These are phyloP conservation scores for Eulacestoma nigropectus DNA, from an alignment of 2,113 vertebrate genomes.

Conservation along the genomic window DNA sequence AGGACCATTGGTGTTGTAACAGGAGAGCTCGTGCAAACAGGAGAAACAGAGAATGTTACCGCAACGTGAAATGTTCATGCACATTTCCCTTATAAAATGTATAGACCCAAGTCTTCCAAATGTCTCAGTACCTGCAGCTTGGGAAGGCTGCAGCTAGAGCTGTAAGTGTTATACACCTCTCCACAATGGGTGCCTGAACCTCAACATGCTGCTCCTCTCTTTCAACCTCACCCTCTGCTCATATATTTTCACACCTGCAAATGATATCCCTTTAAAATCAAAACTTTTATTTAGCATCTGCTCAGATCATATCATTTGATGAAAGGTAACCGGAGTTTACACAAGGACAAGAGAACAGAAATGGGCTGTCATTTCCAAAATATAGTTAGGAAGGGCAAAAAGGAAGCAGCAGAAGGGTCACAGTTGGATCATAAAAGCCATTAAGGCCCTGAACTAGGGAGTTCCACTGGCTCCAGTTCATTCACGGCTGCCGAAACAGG, in stretches of 20 bases:
- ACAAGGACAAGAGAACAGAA: neutral
- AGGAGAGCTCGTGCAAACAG: neutral
- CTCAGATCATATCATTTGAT: neutral
- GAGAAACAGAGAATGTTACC: accelerated
- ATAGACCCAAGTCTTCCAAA: neutral
- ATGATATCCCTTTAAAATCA: neutral
- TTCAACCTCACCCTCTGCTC: neutral
- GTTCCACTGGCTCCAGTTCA: neutral
- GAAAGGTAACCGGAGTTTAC: neutral
- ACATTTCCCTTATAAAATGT: neutral
- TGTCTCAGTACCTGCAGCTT: neutral
- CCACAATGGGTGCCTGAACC: neutral
- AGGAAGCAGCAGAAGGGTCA: neutral
- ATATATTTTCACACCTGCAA: neutral
- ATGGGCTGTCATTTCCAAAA: neutral
- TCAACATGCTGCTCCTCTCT: neutral
- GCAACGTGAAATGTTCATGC: accelerated
- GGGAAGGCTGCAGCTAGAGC: neutral
- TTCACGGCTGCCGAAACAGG: neutral
- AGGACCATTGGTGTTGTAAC: accelerated
- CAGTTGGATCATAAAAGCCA: neutral
- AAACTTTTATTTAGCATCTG: neutral
- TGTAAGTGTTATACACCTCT: neutral
- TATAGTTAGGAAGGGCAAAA: neutral
- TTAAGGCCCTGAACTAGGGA: neutral